Conservation (phyloP, 2,797 vertebrate genomes). For the Hirundo rustica region DNA sequence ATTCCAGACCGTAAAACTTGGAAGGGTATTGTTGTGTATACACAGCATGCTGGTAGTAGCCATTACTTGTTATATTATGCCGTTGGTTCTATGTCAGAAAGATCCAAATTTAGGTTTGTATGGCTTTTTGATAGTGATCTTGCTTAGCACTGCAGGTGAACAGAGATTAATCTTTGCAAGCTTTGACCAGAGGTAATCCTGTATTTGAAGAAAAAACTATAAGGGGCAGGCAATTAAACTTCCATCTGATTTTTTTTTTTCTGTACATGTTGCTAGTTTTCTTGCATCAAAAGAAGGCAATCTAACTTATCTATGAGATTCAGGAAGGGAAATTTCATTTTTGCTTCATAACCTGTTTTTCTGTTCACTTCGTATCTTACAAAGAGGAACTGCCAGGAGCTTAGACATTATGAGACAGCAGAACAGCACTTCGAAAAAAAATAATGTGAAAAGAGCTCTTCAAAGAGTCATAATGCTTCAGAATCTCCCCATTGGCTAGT, state of each 20-base stretch:
- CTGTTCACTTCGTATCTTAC: background rate
- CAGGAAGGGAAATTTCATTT: background rate
- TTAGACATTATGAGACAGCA: background rate
- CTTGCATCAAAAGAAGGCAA: background rate
- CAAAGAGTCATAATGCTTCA: background rate
- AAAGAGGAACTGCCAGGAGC: background rate
- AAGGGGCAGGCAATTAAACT: constrained; percentile 1
- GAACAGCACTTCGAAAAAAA: background rate
- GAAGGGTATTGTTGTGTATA: constrained; percentile 44
- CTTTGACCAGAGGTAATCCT: background rate
- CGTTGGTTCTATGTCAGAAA: constrained; percentile 58
- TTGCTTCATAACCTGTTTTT: background rate
- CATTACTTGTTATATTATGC: constrained; percentile 26
- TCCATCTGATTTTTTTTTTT: background rate
- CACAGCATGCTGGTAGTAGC: constrained; percentile 29
- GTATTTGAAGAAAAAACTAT: background rate
- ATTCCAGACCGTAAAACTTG: constrained; percentile 58
- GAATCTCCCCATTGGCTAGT: background rate
- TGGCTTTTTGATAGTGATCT: constrained; percentile 35
- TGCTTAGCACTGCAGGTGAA: constrained; percentile 3
- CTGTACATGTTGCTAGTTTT: background rate
- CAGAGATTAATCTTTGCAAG: constrained; percentile 18
- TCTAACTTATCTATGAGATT: background rate
- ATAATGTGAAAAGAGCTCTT: background rate
- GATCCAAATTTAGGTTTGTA: constrained; percentile 55